Base-by-base conservation (phyloP, 2,888 invertebrate species). In the Minunthozetes semirufus region DNA sequence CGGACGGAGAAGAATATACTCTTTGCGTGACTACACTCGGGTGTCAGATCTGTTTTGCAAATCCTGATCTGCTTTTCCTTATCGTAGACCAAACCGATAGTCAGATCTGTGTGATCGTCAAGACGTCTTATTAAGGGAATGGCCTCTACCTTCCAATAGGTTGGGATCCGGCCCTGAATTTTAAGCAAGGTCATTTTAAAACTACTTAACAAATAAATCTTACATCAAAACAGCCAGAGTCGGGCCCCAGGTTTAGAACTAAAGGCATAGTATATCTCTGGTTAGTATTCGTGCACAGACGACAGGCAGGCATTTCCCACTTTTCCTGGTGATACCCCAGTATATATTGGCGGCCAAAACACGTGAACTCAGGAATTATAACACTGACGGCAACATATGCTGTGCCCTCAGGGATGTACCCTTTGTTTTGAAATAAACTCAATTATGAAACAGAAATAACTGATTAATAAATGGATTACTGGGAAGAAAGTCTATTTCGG, bases 111-210 rank as follows among this genome's bases (percentile, higher is more conserved):
- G 38, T 53, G 71, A 22, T 75, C 75, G 11, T 72, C 29, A 15
- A 50, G 15, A 8, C n/a, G 19, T 19, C 42, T 17, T 19, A 6
- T 53, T 11, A 13, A 38, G 22, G 38, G 56, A 56, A 75, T 50
- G 53, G 75, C 75, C 59, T 75, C 75, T 19, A 75, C 56, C n/a
- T 75, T 75, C 75, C 75, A 75, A 38, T 70, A 46, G n/a, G 75
- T 71, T 5, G 71, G 75, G n/a, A 75, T 70, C 13, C 75, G 71
- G 6, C 75, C 75, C 68, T 68, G 22, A 68, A 38, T 8, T 8
- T 27, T 27, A 27, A 61, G 6, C 17, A 27, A 4, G 11, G 15
- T 15, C 15, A 46, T n/a, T n/a, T n/a, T n/a, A n/a, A n/a, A n/a
- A n/a, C n/a, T n/a, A n/a, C n/a, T 53, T 53, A 53, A 6, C 5